These are phyloP conservation scores for Cryptocephalus moraei DNA, from an alignment of 2,888 invertebrate genomes.

Conservation along the genomic window DNA sequence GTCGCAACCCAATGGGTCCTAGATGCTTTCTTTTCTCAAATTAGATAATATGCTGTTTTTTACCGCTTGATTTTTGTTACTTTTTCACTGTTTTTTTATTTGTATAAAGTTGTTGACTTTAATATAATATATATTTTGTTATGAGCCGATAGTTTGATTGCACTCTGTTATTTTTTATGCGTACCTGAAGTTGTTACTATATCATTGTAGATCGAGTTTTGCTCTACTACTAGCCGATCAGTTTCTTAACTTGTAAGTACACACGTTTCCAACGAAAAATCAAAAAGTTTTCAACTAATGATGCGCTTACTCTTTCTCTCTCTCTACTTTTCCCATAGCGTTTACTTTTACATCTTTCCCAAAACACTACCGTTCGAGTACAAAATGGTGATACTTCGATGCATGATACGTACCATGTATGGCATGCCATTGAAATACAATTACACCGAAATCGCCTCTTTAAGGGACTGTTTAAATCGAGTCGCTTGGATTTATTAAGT, in stretches of 20 bases:
- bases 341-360: too few relatives aligned
- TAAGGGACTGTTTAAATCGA: too few relatives aligned
- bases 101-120: constrained; percentile 40
- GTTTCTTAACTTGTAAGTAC: constrained; percentile 15
- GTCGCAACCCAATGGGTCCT: constrained; percentile 30
- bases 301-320: constrained; percentile 19
- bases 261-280: constrained; percentile 27
- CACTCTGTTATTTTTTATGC: constrained; percentile 24
- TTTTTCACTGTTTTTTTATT: constrained; percentile 38
- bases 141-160: constrained; percentile 30
- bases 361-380: too few relatives aligned
- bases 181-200: constrained; percentile 31
- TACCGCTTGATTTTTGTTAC: constrained; percentile 33
- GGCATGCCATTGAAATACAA: too few relatives aligned
- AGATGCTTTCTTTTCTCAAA: constrained; percentile 33
- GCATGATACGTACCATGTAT: too few relatives aligned
- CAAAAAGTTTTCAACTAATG: constrained; percentile 20
- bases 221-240: constrained; percentile 17
- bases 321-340: too few relatives aligned
- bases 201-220: constrained; percentile 23
- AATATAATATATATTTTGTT: constrained; percentile 52
- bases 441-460: too few relatives aligned
- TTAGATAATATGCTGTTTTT: constrained; percentile 28
- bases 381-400: too few relatives aligned
- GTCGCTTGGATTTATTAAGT: too few relatives aligned